Conservation (phyloP, 1,140 invertebrate genomes). For the Amphibalanus amphitrite region DNA sequence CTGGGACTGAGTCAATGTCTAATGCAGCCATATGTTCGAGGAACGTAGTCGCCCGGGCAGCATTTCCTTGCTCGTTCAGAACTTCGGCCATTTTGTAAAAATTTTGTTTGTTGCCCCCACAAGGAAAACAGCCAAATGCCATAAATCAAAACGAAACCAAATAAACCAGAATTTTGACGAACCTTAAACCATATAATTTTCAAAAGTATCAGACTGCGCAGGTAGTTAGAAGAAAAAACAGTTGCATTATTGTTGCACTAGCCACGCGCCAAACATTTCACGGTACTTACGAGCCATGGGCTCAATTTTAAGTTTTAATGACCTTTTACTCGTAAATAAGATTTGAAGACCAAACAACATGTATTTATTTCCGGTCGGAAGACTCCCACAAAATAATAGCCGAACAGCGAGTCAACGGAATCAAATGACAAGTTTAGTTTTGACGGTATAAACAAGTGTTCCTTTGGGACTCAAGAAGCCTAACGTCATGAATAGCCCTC, state of each 20-base stretch:
- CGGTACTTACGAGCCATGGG: too few species aligned
- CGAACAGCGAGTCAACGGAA: too few species aligned
- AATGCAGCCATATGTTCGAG: slow-evolving; percentile 29
- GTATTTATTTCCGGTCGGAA: too few species aligned
- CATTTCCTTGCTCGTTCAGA: slow-evolving; percentile 14
- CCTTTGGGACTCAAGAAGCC: too few species aligned
- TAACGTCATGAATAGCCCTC: too few species aligned
- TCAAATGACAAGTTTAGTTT: too few species aligned
- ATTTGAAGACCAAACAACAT: too few species aligned
- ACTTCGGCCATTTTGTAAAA: slow-evolving; percentile 3
- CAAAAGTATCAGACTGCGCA: not conserved
- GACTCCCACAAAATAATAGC: too few species aligned
- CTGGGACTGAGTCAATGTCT: slow-evolving; percentile 74
- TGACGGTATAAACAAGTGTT: too few species aligned
- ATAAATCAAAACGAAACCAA: not conserved
- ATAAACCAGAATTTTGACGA: not conserved
- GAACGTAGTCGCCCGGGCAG: slow-evolving; percentile 16
- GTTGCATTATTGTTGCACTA: not conserved
- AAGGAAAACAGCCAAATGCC: not conserved
- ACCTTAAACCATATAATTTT: not conserved
- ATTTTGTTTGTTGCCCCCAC: not conserved
- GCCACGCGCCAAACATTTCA: not conserved
- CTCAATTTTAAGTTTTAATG: too few species aligned
- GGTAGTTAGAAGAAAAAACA: not conserved
- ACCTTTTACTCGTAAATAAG: too few species aligned